Conservation (phyloP, 2,797 vertebrate genomes). For the Melanogrammus aeglefinus region DNA sequence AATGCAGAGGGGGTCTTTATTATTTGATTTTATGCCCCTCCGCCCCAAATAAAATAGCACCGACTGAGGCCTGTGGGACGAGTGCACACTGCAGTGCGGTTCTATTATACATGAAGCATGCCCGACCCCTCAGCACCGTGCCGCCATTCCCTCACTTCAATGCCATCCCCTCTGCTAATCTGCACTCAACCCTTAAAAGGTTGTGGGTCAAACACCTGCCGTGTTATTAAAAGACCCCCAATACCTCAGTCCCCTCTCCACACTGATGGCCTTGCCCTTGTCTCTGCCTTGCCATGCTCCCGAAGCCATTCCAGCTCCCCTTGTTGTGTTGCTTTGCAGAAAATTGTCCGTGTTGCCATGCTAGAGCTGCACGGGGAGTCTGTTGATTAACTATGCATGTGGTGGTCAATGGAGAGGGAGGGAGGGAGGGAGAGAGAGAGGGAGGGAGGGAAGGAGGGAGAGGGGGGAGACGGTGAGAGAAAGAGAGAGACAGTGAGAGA, state of each 20-base stretch:
- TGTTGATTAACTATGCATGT: constrained; percentile 32
- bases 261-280: background rate
- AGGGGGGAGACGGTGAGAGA: constrained; percentile 7
- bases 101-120: constrained; percentile 47
- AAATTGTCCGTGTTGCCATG: constrained; percentile 44
- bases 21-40: constrained; percentile 49
- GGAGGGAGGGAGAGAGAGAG: constrained; percentile 14
- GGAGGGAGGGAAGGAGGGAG: constrained; percentile 19
- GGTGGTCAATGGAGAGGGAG: constrained; percentile 36
- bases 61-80: background rate
- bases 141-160: constrained; percentile 11
- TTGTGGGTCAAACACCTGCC: background rate
- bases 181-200: constrained; percentile 13
- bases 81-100: constrained; percentile 8
- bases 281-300: background rate
- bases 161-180: constrained; percentile 20
- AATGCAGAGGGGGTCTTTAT: constrained; percentile 41
- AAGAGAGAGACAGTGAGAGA: constrained; percentile 19
- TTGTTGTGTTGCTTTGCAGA: background rate
- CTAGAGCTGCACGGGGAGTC: constrained; percentile 40
- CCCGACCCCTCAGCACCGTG: constrained; percentile 31
- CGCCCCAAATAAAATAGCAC: background rate
- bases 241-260: background rate
- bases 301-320: background rate
- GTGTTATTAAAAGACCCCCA: background rate